phyloP scores from a whole-genome alignment of 1,140 invertebrate species.

The Eueides isabella region DNA sequence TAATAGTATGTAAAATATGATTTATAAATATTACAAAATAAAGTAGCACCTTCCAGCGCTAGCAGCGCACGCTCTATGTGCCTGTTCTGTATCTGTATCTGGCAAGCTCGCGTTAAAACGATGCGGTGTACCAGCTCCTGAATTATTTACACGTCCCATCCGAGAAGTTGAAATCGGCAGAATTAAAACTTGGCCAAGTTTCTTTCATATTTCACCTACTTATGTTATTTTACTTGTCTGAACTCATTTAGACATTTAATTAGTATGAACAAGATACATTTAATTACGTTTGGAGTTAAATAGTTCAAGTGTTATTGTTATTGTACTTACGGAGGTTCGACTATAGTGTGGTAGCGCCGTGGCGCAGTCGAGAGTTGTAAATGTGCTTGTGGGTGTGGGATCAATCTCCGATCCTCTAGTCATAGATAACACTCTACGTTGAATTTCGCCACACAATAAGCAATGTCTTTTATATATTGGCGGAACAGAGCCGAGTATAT shows the following conservation, averaged over 20 bases:
- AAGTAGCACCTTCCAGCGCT: neutral
- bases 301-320: neutral
- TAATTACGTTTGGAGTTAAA: neutral
- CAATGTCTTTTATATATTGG: too few species aligned
- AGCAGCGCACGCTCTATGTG: too few species aligned
- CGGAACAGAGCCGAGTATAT: too few species aligned
- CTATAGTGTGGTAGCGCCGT: too few species aligned
- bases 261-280: slow-evolving; percentile 32
- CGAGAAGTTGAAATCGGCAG: slow-evolving; percentile 75
- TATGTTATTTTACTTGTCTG: slow-evolving; percentile 54
- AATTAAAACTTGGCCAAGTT: slow-evolving; percentile 72
- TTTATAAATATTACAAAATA: too few species aligned
- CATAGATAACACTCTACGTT: too few species aligned
- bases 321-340: neutral
- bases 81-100: too few species aligned
- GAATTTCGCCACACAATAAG: too few species aligned
- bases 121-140: slow-evolving; percentile 59
- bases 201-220: slow-evolving; percentile 73
- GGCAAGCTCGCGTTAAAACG: slow-evolving; percentile 51
- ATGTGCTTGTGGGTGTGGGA: too few species aligned
- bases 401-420: too few species aligned
- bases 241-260: slow-evolving; percentile 48
- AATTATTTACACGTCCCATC: slow-evolving; percentile 76
- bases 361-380: too few species aligned
- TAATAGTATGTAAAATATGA: too few species aligned